phyloP scores from a whole-genome alignment of 2,888 invertebrate genomes.

The Himalopsyche kuldschensis region DNA sequence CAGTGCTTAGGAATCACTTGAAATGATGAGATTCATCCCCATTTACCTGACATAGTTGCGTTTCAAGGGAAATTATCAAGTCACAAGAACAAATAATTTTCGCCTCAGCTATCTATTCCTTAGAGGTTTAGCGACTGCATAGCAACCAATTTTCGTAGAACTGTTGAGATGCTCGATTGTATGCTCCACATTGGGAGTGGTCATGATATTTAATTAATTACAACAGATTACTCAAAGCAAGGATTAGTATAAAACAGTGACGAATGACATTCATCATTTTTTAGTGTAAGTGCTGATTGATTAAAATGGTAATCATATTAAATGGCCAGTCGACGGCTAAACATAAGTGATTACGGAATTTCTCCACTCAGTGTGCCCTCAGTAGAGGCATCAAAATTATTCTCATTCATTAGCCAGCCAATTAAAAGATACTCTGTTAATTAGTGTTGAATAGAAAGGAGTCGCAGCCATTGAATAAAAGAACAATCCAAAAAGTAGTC shows the following conservation, averaged over 20 bases:
- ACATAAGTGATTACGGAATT: background rate
- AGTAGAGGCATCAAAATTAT: background rate
- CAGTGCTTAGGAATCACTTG: too few relatives aligned
- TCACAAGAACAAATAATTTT: too few relatives aligned
- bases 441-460: slow-evolving; percentile 20
- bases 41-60: too few relatives aligned
- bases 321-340: background rate
- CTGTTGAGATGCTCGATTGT: too few relatives aligned
- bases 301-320: background rate
- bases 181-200: too few relatives aligned
- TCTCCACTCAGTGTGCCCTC: background rate
- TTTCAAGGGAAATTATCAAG: too few relatives aligned
- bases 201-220: too few relatives aligned
- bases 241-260: background rate
- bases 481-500: background rate
- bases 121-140: too few relatives aligned
- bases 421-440: slow-evolving; percentile 17
- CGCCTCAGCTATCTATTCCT: too few relatives aligned
- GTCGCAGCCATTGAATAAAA: slow-evolving; percentile 5
- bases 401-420: slow-evolving; percentile 5
- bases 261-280: background rate
- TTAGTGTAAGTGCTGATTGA: background rate
- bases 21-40: too few relatives aligned
- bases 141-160: too few relatives aligned
- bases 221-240: background rate